These are phyloP conservation scores for Apteryx mantelli DNA, from an alignment of 2,113 vertebrate species.

Conservation along the genomic window DNA sequence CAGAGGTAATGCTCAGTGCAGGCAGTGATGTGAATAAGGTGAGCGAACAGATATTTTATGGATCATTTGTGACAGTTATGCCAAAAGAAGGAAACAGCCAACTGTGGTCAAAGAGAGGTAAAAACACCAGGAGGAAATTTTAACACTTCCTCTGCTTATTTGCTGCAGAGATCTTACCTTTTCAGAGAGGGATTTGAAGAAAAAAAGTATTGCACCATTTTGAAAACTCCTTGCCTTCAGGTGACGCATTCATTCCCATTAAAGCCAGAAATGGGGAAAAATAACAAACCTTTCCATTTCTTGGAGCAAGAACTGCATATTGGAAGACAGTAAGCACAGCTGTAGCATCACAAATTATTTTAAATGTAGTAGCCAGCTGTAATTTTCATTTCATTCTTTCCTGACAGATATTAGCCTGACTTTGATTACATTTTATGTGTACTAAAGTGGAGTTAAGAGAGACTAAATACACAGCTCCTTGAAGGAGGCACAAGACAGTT, in stretches of 20 bases:
- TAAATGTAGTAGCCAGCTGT: neutral
- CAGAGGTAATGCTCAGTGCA: neutral
- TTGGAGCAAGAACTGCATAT: neutral
- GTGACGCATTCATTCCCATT: neutral
- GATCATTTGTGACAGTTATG: neutral
- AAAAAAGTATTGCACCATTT: neutral
- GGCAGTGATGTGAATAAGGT: neutral
- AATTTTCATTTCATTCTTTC: conserved; percentile 25
- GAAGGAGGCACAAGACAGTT: neutral
- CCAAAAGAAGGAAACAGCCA: conserved; percentile 23
- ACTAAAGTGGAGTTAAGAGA: neutral
- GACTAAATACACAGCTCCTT: neutral
- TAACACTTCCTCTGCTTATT: neutral
- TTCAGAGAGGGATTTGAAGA: neutral
- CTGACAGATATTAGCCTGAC: neutral
- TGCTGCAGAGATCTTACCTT: neutral
- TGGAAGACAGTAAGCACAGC: neutral
- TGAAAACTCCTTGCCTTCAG: neutral
- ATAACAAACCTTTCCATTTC: neutral
- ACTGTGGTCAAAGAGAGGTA: neutral
- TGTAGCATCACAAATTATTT: neutral
- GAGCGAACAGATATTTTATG: neutral
- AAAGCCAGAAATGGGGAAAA: neutral
- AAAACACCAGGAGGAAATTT: neutral
- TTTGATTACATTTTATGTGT: neutral